Percentiles rank a stretch among this genome's conserved stretches.
Conservation (phyloP, 2,113 vertebrate species). For the Hippocampus mohnikei region DNA sequence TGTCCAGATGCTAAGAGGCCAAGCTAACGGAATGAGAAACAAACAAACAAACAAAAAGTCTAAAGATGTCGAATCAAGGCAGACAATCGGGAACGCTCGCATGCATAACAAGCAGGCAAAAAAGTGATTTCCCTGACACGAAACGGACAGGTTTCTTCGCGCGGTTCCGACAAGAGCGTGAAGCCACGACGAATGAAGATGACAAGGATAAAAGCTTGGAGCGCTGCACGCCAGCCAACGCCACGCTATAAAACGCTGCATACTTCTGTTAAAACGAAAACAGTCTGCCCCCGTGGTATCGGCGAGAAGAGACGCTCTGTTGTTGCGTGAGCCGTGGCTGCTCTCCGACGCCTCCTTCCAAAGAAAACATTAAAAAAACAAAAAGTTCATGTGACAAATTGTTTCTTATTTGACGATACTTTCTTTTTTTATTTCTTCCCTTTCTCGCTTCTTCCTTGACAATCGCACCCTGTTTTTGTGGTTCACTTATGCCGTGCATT, state of each 20-base stretch:
- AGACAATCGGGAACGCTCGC: conserved; percentile 66
- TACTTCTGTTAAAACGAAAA: conserved; percentile 19
- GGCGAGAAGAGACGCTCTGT: conserved; percentile 20
- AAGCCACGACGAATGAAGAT: conserved; percentile 37
- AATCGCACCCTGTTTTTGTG: too few relatives aligned
- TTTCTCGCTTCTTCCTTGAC: too few relatives aligned
- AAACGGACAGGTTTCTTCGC: conserved; percentile 53
- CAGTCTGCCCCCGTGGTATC: conserved; percentile 11
- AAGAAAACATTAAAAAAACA: background rate
- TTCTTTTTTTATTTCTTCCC: background rate
- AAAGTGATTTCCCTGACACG: conserved; percentile 58
- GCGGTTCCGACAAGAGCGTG: conserved; percentile 15
- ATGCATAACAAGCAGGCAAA: conserved; percentile 36
- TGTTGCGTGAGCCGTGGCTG: conserved; percentile 10
- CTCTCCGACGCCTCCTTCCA: conserved; percentile 1
- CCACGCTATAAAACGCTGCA: conserved; percentile 19
- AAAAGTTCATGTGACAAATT: conserved; percentile 4
- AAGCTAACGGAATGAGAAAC: conserved; percentile 38
- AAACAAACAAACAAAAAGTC: conserved; percentile 3
- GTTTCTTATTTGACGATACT: background rate
- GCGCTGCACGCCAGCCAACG: conserved; percentile 24
- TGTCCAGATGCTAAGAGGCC: conserved; percentile 43
- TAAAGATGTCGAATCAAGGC: conserved; percentile 59
- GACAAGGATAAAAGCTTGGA: conserved; percentile 30
- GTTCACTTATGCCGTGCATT: too few relatives aligned